Base-by-base conservation (phyloP, 2,797 vertebrate species). In the Tapera naevia region DNA sequence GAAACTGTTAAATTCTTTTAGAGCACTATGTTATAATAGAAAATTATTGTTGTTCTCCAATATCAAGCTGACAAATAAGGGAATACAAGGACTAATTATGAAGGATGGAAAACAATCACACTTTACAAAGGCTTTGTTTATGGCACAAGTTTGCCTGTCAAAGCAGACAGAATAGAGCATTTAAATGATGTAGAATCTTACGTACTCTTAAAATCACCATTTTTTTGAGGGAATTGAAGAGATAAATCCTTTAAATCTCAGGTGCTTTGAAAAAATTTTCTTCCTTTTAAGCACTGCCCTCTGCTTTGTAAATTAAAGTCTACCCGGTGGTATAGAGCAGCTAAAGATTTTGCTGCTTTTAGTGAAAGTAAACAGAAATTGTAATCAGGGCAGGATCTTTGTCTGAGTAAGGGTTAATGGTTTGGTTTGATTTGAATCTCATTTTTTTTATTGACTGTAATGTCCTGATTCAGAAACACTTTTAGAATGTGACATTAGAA, bases 41-140 rank as follows among this genome's bases (percentile, higher is more conserved):
- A 92, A 91, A 89, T 85, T 43, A 89, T 56, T 78, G 62, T 86
- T 93, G 15, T 81, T 92, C 71, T 92, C 86, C 60, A 93, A 76
- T 84, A 86, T 46, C 66, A 70, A 56, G 45, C 69, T 91, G 91
- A 89, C 70, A 91, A 91, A 91, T 65, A 2, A 4, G 75, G 73
- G 43, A 78, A 78, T 58, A 48, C 41, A 70, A 24, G 43, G 80
- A 32, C 46, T 93, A 78, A 88, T 88, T 92, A 43, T 11, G 58
- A 80, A 88, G 79, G 72, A 62, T 89, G 66, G 75, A 71, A 95
- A 94, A 70, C 72, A 95, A 71, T 82, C 62, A 35, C 54, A 27
- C 24, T 92, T 91, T 33, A 25, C 46, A 66, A 78, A 78, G 43
- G 51, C 56, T 94, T 80, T 84, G 80, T 91, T 89, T 93, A n/a